These are phyloP conservation scores for Paragorgia papillata DNA, from an alignment of 92 coral and sea anemone genomes.

Conservation along the genomic window DNA sequence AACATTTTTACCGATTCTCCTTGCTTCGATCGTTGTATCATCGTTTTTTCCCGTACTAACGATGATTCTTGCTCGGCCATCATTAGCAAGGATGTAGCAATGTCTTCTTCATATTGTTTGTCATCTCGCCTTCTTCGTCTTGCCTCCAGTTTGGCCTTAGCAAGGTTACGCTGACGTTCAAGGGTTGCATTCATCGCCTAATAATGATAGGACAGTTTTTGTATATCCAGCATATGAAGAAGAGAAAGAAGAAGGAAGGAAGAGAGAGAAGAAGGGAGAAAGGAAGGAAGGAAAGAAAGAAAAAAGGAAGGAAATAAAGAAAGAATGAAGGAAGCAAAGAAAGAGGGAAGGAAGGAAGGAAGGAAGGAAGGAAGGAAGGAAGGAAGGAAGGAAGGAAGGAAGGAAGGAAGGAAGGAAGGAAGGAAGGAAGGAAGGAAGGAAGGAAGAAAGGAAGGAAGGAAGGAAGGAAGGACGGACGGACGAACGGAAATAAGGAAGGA, in stretches of 20 bases:
- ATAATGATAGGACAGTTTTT: too few relatives aligned
- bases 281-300: neutral
- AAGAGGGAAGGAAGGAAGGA: too few relatives aligned
- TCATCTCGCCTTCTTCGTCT: slow-evolving; percentile 85
- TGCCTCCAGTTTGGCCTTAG: slow-evolving; percentile 83
- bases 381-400: neutral
- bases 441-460: too few relatives aligned
- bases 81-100: slow-evolving; percentile 88
- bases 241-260: too few relatives aligned
- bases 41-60: slow-evolving; percentile 89
- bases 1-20: slow-evolving; percentile 73
- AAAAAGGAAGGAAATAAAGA: neutral
- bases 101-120: slow-evolving; percentile 91
- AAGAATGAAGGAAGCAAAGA: neutral
- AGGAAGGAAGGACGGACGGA: too few relatives aligned
- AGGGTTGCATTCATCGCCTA: slow-evolving; percentile 82
- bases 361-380: too few relatives aligned
- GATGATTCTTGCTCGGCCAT: slow-evolving; percentile 97
- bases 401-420: too few relatives aligned
- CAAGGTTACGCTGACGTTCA: slow-evolving; percentile 79
- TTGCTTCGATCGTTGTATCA: slow-evolving; percentile 78
- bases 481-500: neutral
- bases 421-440: neutral
- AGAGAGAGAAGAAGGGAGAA: too few relatives aligned
- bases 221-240: too few relatives aligned